These are phyloP conservation scores for Pseudoatta argentina DNA, from an alignment of 1,140 invertebrate genomes.

Conservation along the genomic window DNA sequence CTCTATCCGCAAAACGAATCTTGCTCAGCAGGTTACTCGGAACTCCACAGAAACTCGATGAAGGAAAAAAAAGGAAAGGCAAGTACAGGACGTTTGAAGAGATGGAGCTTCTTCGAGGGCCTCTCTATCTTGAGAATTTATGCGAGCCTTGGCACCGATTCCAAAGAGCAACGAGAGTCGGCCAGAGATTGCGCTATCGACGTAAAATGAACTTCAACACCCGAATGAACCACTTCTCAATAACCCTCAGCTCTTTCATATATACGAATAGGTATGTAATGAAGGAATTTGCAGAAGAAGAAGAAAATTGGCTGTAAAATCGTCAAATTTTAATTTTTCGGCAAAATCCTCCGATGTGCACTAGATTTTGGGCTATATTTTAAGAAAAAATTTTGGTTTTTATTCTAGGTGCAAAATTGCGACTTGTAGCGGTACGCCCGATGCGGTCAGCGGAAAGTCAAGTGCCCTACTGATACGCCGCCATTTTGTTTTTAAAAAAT, in stretches of 20 bases:
- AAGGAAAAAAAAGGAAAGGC: conserved; percentile 28
- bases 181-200: conserved; percentile 79
- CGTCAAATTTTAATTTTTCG: too few species aligned
- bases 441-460: too few species aligned
- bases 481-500: too few species aligned
- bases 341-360: too few species aligned
- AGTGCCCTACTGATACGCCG: too few species aligned
- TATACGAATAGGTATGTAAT: neutral
- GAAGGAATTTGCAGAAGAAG: neutral
- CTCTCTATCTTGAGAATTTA: conserved; percentile 70
- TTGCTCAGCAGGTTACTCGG: conserved; percentile 29
- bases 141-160: conserved; percentile 82
- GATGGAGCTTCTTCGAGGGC: conserved; percentile 57
- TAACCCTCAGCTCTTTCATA: conserved; percentile 7
- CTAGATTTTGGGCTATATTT: too few species aligned
- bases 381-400: too few species aligned
- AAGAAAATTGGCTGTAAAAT: too few species aligned
- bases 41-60: conserved; percentile 41
- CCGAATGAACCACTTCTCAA: conserved; percentile 30
- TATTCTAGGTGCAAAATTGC: too few species aligned
- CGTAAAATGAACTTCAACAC: conserved; percentile 39
- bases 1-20: conserved; percentile 58
- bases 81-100: neutral
- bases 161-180: conserved; percentile 48
- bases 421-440: too few species aligned